Evolutionary conservation across 1,140 invertebrate genomes (phyloP).

Genomic region (Brachionus angularis): DNA sequence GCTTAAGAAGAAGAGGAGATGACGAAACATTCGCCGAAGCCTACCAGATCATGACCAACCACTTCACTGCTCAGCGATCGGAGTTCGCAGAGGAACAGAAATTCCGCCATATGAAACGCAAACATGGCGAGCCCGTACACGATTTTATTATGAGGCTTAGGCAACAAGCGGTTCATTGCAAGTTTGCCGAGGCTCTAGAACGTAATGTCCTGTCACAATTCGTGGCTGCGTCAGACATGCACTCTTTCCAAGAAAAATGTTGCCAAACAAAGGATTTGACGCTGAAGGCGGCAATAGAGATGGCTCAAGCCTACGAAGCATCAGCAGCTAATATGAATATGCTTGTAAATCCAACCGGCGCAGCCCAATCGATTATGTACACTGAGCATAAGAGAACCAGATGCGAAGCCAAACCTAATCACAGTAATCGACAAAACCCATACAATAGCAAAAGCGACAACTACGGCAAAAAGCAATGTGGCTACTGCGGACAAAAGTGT

Average conservation of each 20-base stretch:
- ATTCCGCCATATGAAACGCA: slow-evolving; percentile 1
- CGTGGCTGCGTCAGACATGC: background rate
- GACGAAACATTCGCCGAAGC: background rate
- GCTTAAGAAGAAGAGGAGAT: background rate
- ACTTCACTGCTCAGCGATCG: slow-evolving; percentile 3
- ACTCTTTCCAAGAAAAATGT: slow-evolving; percentile 5
- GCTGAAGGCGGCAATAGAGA: background rate
- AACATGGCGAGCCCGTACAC: background rate
- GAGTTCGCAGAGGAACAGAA: slow-evolving; percentile 1
- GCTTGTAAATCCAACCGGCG: background rate
- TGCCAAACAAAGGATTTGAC: background rate
- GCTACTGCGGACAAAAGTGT: background rate
- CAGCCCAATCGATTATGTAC: background rate
- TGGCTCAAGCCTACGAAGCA: background rate
- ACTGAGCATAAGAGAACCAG: background rate
- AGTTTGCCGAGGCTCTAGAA: background rate
- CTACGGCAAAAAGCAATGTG: background rate
- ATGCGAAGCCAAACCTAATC: background rate
- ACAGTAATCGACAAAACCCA: background rate
- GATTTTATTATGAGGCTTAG: background rate
- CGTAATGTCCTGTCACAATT: slow-evolving; percentile 5
- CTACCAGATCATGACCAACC: background rate
- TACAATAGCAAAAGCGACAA: too few relatives aligned
- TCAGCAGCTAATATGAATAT: background rate
- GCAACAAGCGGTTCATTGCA: slow-evolving; percentile 5